A percentile compares a stretch with the other conserved stretches of the same genome.
phyloP scores from a whole-genome alignment of 2,888 invertebrate species.

The Amphimallon solstitiale region DNA sequence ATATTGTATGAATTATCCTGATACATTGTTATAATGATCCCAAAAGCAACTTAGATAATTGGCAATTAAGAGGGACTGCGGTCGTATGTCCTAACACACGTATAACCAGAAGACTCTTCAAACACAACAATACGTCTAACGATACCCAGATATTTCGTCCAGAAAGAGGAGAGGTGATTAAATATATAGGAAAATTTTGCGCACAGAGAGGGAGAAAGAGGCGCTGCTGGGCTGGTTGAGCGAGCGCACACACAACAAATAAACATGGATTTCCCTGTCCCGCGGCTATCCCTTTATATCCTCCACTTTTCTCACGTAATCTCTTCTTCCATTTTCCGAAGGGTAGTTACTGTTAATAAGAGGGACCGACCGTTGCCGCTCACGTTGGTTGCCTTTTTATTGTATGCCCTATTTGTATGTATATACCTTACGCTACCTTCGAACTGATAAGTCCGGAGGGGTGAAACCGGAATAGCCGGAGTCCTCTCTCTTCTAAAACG shows the following conservation, averaged over 20 bases:
- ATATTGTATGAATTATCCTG: conserved; percentile 28
- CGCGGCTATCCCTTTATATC: conserved; percentile 30
- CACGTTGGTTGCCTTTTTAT: conserved; percentile 13
- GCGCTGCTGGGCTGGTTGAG: no score
- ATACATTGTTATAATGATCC: conserved; percentile 30
- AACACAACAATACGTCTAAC: conserved; percentile 13
- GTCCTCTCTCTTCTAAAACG: conserved; percentile 23
- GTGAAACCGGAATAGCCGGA: conserved; percentile 23
- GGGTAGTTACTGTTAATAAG: conserved; percentile 41
- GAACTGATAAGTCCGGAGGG: background rate
- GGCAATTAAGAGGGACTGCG: conserved; percentile 16
- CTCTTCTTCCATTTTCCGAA: conserved; percentile 35
- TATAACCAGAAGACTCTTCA: background rate
- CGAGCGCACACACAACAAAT: conserved; percentile 17
- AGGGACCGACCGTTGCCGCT: conserved; percentile 16
- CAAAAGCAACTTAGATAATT: conserved; percentile 30
- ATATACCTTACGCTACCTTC: conserved; percentile 10
- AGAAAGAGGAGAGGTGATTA: conserved; percentile 13
- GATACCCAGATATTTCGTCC: conserved; percentile 7
- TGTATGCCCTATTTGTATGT: no score
- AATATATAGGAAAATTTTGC: conserved; percentile 29
- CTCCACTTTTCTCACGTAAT: conserved; percentile 33
- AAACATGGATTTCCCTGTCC: conserved; percentile 31
- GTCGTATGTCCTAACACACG: conserved; percentile 13
- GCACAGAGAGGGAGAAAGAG: conserved; percentile 3